Conservation (phyloP, 2,888 invertebrate genomes). For the Coleophora deauratella region DNA sequence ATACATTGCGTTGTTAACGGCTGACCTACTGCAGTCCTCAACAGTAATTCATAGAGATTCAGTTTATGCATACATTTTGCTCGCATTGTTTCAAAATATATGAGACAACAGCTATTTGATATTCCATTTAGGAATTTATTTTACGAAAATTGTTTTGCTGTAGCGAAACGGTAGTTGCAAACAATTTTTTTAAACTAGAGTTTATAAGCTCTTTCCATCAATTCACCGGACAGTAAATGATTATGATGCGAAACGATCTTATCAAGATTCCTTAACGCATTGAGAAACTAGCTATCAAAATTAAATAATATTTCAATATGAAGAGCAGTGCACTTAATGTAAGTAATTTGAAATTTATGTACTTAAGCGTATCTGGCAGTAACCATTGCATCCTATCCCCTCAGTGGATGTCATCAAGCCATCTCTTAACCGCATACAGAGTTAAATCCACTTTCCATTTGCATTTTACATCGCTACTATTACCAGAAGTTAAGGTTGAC, state of each 20-base stretch:
- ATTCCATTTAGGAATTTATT: background rate
- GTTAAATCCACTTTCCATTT: slow-evolving; percentile 20
- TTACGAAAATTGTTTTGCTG: too few species aligned
- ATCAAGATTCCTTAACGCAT: too few species aligned
- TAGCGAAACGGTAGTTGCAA: too few species aligned
- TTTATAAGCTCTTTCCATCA: too few species aligned
- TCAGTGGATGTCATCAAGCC: slow-evolving; percentile 40
- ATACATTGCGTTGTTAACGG: slow-evolving; percentile 35
- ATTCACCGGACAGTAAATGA: too few species aligned
- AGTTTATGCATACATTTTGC: slow-evolving; percentile 36
- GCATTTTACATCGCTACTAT: slow-evolving; percentile 16
- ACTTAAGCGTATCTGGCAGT: too few species aligned
- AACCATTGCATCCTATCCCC: slow-evolving; percentile 23
- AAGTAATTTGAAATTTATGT: too few species aligned
- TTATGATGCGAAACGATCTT: too few species aligned
- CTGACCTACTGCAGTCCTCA: slow-evolving; percentile 24
- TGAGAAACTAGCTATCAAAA: too few species aligned
- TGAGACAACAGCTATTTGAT: background rate
- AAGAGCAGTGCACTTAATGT: too few species aligned
- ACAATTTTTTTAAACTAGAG: too few species aligned
- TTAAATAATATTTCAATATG: too few species aligned
- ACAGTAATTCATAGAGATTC: slow-evolving; percentile 45
- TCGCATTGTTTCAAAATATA: slow-evolving; percentile 29
- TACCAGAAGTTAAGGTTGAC: slow-evolving; percentile 15
- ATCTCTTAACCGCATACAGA: slow-evolving; percentile 28